Evolutionary conservation across 2,113 vertebrate species (phyloP).

Genomic region (Tachysurus vachellii): DNA sequence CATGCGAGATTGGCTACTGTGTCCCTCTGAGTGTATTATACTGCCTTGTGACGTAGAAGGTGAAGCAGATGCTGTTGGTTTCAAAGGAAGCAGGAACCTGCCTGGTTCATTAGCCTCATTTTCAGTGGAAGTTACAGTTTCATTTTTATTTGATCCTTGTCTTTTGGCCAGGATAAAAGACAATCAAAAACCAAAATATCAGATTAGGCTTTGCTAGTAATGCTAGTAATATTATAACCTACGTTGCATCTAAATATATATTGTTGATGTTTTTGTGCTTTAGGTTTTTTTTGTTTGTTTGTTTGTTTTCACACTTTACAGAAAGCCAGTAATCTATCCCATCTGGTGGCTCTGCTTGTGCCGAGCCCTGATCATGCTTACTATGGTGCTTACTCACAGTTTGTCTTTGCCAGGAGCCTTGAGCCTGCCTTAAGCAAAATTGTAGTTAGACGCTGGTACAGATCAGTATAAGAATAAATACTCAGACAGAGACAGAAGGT

Average conservation of each 20-base stretch:
- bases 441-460: not conserved
- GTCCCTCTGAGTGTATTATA: not conserved
- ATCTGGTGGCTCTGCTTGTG: slow-evolving; percentile 53
- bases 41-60: not conserved
- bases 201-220: not conserved
- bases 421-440: not conserved
- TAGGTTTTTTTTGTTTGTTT: not conserved
- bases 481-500: not conserved
- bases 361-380: slow-evolving; percentile 52
- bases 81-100: not conserved
- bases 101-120: not conserved
- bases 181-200: not conserved
- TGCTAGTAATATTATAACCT: not conserved
- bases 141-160: no score
- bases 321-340: slow-evolving; percentile 62
- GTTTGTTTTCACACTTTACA: not conserved
- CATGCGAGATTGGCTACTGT: not conserved
- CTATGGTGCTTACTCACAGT: not conserved
- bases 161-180: not conserved
- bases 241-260: not conserved
- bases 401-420: not conserved
- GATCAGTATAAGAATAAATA: not conserved
- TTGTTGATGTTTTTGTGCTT: not conserved
- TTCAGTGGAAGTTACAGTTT: not conserved
- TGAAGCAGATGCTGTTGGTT: not conserved